Base-by-base conservation (phyloP, 2,888 invertebrate species). In the Drosophila paranaensis region DNA sequence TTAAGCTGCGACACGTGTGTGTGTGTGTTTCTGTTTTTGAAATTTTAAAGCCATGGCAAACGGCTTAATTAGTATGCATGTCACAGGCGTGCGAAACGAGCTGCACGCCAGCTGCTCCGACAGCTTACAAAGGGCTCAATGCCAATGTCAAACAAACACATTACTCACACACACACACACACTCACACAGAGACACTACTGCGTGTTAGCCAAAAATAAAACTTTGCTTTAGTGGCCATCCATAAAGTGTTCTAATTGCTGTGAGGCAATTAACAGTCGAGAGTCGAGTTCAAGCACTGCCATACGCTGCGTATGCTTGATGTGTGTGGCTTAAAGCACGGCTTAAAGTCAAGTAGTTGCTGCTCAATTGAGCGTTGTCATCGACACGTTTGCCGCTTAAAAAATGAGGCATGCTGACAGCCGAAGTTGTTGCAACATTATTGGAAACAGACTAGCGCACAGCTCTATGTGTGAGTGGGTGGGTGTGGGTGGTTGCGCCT, bases 1-100 rank as follows among this genome's bases (percentile, higher is more conserved):
- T 83, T 87, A 87, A 87, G 81, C 81, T 65, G 61, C 16, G 37
- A n/a, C 25, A 30, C 55, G 39, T 30, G 39, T 25, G 45, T n/a
- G 25, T 30, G 16, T 30, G 54, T 50, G 40, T 30, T 42, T 56
- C 45, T 35, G 16, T n/a, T 61, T 71, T 76, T 45, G 27, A 46
- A 67, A 66, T 51, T 77, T 66, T 60, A 72, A 72, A 65, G 55
- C 62, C 60, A 30, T 13, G 39, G 9, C 58, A 60, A 65, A 65
- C 61, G 37, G 71, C 71, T 68, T 69, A 84, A 84, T 84, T 84
- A 85, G 84, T 88, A 84, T 84, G 79, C 89, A 88, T 76, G 88
- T 81, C 84, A 84, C 85, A 83, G 58, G 54, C 57, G 46, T 40
- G 60, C 33, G 53, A 55, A 61, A 60, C 20, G 63, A 53, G 45